Evolutionary conservation across 2,797 vertebrate species (phyloP).

Genomic region (Premnoplex brunnescens): DNA sequence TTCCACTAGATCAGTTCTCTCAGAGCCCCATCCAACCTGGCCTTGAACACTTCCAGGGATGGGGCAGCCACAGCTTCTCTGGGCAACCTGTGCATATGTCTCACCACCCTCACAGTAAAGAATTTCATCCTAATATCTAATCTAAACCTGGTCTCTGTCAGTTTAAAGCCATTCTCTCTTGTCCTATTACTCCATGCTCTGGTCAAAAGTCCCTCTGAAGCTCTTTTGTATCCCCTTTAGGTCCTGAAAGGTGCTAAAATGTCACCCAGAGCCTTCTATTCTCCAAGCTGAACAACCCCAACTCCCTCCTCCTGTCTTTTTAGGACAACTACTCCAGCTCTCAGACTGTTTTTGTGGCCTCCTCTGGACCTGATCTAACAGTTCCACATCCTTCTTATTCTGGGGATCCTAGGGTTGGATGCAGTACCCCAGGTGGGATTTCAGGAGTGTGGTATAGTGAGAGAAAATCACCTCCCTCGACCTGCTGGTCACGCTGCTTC

Average conservation of each 20-base stretch:
- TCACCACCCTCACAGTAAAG: background rate
- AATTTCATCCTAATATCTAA: background rate
- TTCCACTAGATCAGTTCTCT: background rate
- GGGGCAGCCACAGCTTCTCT: background rate
- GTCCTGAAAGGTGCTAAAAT: accelerated
- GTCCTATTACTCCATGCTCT: accelerated
- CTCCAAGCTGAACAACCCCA: background rate
- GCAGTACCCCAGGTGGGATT: background rate
- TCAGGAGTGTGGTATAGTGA: background rate
- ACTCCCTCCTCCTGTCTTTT: background rate
- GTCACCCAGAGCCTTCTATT: accelerated
- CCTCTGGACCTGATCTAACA: background rate
- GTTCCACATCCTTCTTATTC: background rate
- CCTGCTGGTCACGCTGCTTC: background rate
- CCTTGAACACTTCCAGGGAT: background rate
- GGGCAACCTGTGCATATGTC: accelerated
- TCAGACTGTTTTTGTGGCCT: background rate
- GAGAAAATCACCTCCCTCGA: background rate
- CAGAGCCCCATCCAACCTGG: accelerated
- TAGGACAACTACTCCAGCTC: accelerated
- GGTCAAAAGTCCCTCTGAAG: background rate
- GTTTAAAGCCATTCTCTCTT: background rate
- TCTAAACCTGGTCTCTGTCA: background rate
- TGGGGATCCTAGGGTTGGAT: background rate
- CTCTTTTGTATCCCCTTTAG: background rate